Evolutionary conservation across 2,888 invertebrate genomes (phyloP), one percentile per base, ranked within the genome.

Genomic region (Notodromas monacha): DNA sequence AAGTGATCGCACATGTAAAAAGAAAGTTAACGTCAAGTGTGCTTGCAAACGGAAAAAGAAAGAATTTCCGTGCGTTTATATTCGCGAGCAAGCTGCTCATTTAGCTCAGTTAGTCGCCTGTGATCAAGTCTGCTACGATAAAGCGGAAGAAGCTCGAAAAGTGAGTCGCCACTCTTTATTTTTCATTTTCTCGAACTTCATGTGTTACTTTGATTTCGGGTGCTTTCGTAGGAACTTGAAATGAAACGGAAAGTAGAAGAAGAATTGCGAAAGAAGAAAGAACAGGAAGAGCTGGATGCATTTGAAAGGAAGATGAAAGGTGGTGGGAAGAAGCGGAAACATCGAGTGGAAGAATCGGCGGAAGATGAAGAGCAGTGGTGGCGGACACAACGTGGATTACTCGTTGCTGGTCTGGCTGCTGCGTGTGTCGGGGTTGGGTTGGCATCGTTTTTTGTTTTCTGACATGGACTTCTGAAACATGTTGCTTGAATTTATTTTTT

Each of bases 11-110:
- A 45, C 51, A 1, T 84, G 84, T 44, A 61, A 59, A 33, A 70
- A 70, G 43, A 76, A 72, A 46, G 60, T 76, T 1, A 70, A 68
- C 46, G 49, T 74, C 0, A 55, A 58, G 33, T 84, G 84, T 40
- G 50, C 56, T 16, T 84, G 84, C 45, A 67, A 67, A 38, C 60
- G 68, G 34, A 48, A 69, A 4, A 74, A 68, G 46, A 60, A 61
- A 40, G 68, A 76, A 40, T 54, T 66, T 35, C 52, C 58, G 1
- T 76, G 76, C 40, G 61, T 63, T 39, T 45, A 53, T 26, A 55
- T 61, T 15, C 26, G 28, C 11, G 15, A 30, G 3, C 28, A 38
- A 34, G n/a, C 27, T 32, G 2, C 6, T 46, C 43, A 41, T 10
- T n/a, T n/a, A n/a, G n/a, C n/a, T n/a, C n/a, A n/a, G n/a, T n/a